These are phyloP conservation scores for Aquatica leii DNA, from an alignment of 2,888 invertebrate genomes.

Conservation along the genomic window DNA sequence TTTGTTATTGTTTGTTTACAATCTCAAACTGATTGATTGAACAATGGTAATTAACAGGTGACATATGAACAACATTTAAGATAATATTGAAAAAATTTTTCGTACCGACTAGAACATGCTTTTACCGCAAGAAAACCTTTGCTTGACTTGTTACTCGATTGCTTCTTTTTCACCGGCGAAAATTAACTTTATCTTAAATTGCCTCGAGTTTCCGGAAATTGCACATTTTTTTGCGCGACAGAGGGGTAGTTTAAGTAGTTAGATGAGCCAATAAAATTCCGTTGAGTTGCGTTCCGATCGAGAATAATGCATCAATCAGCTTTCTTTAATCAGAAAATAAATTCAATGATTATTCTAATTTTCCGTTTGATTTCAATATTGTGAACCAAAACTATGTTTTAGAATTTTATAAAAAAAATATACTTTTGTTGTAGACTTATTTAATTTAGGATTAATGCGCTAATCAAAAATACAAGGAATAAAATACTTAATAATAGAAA, in stretches of 20 bases:
- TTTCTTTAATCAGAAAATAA: background rate
- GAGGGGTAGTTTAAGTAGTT: conserved; percentile 44
- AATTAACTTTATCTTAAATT: conserved; percentile 50
- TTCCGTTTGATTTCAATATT: background rate
- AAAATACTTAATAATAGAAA: no score
- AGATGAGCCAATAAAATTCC: conserved; percentile 43
- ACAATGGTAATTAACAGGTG: conserved; percentile 15
- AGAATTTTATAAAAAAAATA: background rate
- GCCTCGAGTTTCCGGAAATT: conserved; percentile 45
- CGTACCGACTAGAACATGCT: conserved; percentile 30
- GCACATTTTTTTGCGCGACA: conserved; percentile 45
- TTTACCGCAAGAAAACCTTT: conserved; percentile 40
- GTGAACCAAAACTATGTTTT: background rate
- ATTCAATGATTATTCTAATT: background rate
- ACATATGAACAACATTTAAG: conserved; percentile 6
- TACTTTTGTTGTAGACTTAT: no score
- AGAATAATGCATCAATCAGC: conserved; percentile 27
- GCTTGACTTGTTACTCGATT: conserved; percentile 41
- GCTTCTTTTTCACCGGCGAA: conserved; percentile 40
- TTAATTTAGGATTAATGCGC: no score
- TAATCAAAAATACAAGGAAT: no score
- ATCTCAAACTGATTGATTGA: conserved; percentile 28
- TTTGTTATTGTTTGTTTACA: conserved; percentile 26
- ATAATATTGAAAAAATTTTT: conserved; percentile 8
- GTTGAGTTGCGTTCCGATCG: conserved; percentile 36